phyloP scores from a whole-genome alignment of 1,140 invertebrate species.

The Lucilia sericata region DNA sequence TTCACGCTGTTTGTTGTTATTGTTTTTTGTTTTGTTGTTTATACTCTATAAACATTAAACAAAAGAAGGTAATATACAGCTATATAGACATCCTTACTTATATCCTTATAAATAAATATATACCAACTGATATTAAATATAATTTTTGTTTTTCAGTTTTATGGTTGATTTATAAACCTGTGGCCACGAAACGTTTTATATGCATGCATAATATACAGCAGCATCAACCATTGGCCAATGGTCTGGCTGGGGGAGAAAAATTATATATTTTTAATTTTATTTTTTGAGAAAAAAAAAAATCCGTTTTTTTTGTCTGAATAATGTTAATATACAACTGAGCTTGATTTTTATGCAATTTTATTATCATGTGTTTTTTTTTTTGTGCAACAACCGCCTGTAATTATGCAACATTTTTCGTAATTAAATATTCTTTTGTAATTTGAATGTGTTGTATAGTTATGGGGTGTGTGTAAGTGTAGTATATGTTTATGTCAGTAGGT shows the following conservation, averaged over 20 bases:
- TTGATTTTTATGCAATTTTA: slow-evolving; percentile 5
- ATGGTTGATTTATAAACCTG: slow-evolving; percentile 43
- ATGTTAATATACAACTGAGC: slow-evolving; percentile 24
- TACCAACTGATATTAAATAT: slow-evolving; percentile 12
- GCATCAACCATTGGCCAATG: too few species aligned
- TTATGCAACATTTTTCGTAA: slow-evolving; percentile 44
- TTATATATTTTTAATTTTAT: not conserved
- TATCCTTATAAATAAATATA: not conserved
- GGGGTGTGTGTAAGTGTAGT: not conserved
- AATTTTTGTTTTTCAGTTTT: slow-evolving; percentile 32
- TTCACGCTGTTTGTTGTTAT: not conserved
- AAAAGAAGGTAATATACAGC: not conserved
- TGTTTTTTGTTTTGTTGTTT: slow-evolving; percentile 2
- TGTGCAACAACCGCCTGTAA: slow-evolving; percentile 31
- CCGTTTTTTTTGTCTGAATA: slow-evolving; percentile 4
- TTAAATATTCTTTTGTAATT: slow-evolving; percentile 44
- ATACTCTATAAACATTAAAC: slow-evolving; percentile 1
- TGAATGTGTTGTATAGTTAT: slow-evolving; percentile 24
- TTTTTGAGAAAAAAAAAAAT: too few species aligned
- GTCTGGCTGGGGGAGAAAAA: not conserved
- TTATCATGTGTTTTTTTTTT: slow-evolving; percentile 14
- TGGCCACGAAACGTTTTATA: slow-evolving; percentile 40
- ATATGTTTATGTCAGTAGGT: too few species aligned
- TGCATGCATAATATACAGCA: slow-evolving; percentile 32
- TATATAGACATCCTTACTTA: not conserved